Conservation (phyloP, 2,113 vertebrate genomes). For the Chaenocephalus aceratus region DNA sequence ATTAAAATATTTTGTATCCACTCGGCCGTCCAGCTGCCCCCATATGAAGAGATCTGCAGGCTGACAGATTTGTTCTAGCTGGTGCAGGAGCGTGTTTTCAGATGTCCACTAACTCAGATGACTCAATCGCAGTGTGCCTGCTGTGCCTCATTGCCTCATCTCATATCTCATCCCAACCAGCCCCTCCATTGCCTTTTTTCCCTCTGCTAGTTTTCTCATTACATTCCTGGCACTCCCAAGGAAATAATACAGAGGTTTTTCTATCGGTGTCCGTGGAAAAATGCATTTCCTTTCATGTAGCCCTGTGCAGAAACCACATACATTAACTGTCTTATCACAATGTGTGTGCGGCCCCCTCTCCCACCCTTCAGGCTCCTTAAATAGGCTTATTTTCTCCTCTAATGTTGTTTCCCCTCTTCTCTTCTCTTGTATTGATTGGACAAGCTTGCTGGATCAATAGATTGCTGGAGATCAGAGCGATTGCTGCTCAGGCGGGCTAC, state of each 20-base stretch:
- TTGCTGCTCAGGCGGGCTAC: constrained; percentile 61
- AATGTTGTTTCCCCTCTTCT: constrained; percentile 79
- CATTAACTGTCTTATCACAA: constrained; percentile 54
- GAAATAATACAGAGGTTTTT: constrained; percentile 70
- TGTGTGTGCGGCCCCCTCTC: constrained; percentile 32
- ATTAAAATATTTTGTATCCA: constrained; percentile 15
- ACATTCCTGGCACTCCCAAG: constrained; percentile 66
- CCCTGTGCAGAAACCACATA: constrained; percentile 50
- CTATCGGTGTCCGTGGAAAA: constrained; percentile 60
- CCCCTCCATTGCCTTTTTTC: constrained; percentile 44
- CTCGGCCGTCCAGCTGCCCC: constrained; percentile 7
- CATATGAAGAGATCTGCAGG: constrained; percentile 49
- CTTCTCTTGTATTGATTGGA: constrained; percentile 80
- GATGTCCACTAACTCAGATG: constrained; percentile 64
- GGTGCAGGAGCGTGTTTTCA: constrained; percentile 33
- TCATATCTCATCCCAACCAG: constrained; percentile 76
- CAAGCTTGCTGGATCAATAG: constrained; percentile 78
- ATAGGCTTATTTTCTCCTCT: constrained; percentile 81
- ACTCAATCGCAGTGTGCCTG: constrained; percentile 63
- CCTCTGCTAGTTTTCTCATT: constrained; percentile 76
- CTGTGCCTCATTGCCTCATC: constrained; percentile 75
- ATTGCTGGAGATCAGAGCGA: constrained; percentile 82
- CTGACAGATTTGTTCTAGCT: constrained; percentile 49
- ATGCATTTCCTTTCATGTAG: constrained; percentile 66
- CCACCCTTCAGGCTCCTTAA: constrained; percentile 64